Evolutionary conservation across 2,888 invertebrate genomes (phyloP).

Genomic region (Aporophyla lueneburgensis): DNA sequence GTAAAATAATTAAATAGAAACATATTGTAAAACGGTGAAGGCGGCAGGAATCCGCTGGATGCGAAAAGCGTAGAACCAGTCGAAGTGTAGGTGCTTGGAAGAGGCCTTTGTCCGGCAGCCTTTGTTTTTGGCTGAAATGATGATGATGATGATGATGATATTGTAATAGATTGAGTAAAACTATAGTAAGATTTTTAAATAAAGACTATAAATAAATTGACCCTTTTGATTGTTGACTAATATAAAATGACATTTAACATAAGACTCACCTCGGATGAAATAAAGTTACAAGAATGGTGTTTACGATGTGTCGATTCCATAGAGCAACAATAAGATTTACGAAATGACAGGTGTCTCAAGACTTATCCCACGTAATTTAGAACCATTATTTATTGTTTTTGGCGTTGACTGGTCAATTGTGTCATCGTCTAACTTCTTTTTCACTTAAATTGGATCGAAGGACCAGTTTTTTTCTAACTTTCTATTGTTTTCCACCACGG

Average conservation of each 20-base stretch:
- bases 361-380: neutral
- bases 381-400: neutral
- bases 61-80: too few species aligned
- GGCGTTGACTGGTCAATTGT: neutral
- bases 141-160: too few species aligned
- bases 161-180: too few species aligned
- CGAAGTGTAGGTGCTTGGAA: too few species aligned
- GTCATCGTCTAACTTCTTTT: neutral
- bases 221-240: neutral
- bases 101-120: too few species aligned
- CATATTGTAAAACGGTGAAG: too few species aligned
- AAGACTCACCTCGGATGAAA: neutral
- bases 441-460: neutral
- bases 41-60: too few species aligned
- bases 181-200: too few species aligned
- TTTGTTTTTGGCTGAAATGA: too few species aligned
- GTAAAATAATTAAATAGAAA: too few species aligned
- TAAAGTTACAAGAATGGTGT: slow-evolving; percentile 10
- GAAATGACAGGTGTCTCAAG: neutral
- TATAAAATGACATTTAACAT: neutral
- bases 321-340: neutral
- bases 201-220: too few species aligned
- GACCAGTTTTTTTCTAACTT: neutral
- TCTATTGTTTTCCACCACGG: neutral
- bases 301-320: slow-evolving; percentile 14